Percentiles rank a stretch among this genome's conserved stretches.
phyloP scores from a whole-genome alignment of 92 coral and sea anemone genomes.

The Meandrina meandrites region DNA sequence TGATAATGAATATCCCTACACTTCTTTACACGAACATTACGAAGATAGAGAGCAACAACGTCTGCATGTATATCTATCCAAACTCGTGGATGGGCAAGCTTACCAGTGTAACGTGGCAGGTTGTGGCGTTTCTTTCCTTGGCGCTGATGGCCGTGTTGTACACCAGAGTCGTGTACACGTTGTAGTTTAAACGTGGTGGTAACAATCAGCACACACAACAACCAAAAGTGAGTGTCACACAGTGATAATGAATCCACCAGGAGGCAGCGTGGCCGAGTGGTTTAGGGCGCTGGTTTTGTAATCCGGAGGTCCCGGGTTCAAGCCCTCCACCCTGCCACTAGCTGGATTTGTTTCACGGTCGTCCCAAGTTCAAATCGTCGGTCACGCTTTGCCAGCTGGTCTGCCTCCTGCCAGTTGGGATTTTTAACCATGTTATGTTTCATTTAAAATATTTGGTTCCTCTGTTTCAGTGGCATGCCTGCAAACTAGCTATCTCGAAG shows the following conservation, averaged over 20 bases:
- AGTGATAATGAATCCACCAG: not conserved
- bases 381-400: too few species aligned
- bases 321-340: too few species aligned
- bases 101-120: not conserved
- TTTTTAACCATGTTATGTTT: too few species aligned
- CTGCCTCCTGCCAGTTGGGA: too few species aligned
- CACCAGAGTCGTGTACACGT: not conserved
- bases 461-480: too few species aligned
- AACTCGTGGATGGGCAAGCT: not conserved
- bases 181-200: not conserved
- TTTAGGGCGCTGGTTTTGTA: too few species aligned
- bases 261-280: too few species aligned
- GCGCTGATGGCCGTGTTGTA: not conserved
- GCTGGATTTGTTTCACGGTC: too few species aligned
- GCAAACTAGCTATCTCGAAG: too few species aligned
- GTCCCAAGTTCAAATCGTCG: too few species aligned
- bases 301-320: too few species aligned
- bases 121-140: not conserved
- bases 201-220: not conserved
- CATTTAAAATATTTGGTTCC: too few species aligned
- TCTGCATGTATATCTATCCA: not conserved
- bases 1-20: not conserved
- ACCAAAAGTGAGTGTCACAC: not conserved
- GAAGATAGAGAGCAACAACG: not conserved
- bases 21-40: not conserved